These are phyloP conservation scores for Anabacerthia variegaticeps DNA, from an alignment of 2,797 vertebrate genomes.

Conservation along the genomic window DNA sequence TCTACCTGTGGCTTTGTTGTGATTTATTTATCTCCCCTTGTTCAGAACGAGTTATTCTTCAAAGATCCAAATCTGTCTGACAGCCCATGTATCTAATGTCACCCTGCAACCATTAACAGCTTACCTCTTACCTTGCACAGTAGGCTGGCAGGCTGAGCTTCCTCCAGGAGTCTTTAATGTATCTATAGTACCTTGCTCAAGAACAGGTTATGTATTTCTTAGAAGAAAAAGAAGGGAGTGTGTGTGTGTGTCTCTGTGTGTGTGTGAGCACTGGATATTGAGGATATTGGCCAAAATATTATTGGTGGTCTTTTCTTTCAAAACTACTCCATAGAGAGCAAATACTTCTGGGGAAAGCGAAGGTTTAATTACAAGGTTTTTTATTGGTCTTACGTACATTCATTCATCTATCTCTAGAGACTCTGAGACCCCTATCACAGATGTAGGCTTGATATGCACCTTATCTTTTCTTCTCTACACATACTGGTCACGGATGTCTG, in stretches of 20 bases:
- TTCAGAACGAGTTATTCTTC: neutral
- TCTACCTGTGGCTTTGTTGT: neutral
- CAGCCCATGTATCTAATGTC: neutral
- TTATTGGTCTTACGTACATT: neutral
- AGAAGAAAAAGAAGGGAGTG: neutral
- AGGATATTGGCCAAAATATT: neutral
- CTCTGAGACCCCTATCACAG: neutral
- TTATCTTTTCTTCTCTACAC: slow-evolving; percentile 18
- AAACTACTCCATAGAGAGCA: neutral
- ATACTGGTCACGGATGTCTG: slow-evolving; percentile 18
- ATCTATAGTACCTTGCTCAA: neutral
- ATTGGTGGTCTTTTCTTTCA: neutral
- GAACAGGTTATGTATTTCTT: neutral
- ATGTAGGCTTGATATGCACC: neutral
- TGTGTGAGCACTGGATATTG: neutral
- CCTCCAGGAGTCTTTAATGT: neutral
- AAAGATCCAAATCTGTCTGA: neutral
- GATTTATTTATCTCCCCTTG: neutral
- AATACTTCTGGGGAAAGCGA: neutral
- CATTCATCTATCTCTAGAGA: neutral
- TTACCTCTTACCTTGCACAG: neutral
- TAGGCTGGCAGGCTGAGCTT: neutral
- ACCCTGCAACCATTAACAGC: neutral
- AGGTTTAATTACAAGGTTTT: neutral
- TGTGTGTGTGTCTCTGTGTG: neutral